Evolutionary conservation across 1,140 invertebrate genomes (phyloP).

Genomic region (Ceratoteleas bidentatus): DNA sequence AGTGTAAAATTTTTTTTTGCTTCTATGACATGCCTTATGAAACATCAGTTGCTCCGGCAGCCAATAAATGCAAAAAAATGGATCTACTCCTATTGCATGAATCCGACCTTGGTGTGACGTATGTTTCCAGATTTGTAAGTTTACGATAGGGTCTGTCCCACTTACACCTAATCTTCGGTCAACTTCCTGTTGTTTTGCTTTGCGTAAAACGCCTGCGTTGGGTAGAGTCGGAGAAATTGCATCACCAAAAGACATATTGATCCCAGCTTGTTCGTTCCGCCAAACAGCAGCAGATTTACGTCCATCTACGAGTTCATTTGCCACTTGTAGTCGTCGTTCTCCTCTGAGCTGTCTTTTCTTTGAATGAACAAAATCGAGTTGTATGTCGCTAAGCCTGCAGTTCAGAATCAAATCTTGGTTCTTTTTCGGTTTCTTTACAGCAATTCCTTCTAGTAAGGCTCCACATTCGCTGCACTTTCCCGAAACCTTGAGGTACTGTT

Average conservation of each 20-base stretch:
- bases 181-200: conserved; percentile 43
- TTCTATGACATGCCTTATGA: no score
- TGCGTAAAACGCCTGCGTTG: conserved; percentile 22
- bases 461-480: conserved; percentile 25
- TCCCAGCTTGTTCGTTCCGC: conserved; percentile 22
- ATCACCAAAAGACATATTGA: conserved; percentile 30
- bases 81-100: conserved; percentile 18
- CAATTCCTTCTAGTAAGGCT: conserved; percentile 8
- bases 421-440: conserved; percentile 18
- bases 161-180: conserved; percentile 23
- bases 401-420: conserved; percentile 16
- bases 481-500: conserved; percentile 24
- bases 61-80: no score
- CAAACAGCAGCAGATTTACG: conserved; percentile 23
- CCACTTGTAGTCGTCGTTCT: conserved; percentile 4
- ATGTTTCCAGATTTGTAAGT: conserved; percentile 18
- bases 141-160: conserved; percentile 6
- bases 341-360: conserved; percentile 35
- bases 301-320: conserved; percentile 10
- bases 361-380: background rate
- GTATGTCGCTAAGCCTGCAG: conserved; percentile 18
- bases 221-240: conserved; percentile 16
- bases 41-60: no score
- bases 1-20: no score
- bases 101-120: conserved; percentile 9